These are phyloP conservation scores for Picus viridis DNA, from an alignment of 2,797 vertebrate genomes.

Conservation along the genomic window DNA sequence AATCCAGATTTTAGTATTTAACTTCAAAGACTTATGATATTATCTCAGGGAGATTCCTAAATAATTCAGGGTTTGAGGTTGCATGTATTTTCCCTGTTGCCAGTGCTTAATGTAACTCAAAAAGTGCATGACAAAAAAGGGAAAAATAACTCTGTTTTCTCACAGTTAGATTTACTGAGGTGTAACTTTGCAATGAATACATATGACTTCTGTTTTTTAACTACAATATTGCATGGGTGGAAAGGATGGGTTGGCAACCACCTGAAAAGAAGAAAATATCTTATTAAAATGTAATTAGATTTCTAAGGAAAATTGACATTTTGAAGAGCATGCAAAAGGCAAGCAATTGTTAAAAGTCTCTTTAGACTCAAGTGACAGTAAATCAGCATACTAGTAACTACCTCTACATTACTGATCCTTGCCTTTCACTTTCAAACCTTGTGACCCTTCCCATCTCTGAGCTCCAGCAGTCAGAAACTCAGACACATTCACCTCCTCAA, in stretches of 20 bases:
- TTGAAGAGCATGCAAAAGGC: constrained; percentile 32
- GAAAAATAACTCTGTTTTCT: constrained; percentile 15
- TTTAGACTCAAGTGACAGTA: constrained; percentile 38
- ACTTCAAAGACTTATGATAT: constrained; percentile 16
- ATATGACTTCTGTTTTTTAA: not conserved
- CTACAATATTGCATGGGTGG: not conserved
- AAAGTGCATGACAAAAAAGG: constrained; percentile 18
- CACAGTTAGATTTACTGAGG: not conserved
- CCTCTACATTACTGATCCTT: constrained; percentile 31
- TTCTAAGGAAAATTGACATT: constrained; percentile 21
- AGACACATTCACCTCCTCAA: not conserved
- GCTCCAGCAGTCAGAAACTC: not conserved
- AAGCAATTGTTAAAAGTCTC: constrained; percentile 31
- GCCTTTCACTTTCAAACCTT: constrained; percentile 21
- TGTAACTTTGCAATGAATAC: constrained; percentile 15
- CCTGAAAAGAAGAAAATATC: not conserved
- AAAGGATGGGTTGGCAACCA: constrained; percentile 6
- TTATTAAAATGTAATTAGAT: constrained; percentile 32
- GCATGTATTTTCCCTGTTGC: constrained; percentile 3
- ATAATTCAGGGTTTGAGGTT: constrained; percentile 37
- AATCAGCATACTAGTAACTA: constrained; percentile 64
- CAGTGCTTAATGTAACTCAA: not conserved
- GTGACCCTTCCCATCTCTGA: constrained; percentile 9
- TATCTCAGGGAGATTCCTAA: constrained; percentile 47
- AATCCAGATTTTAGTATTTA: constrained; percentile 45